Evolutionary conservation across 2,113 vertebrate species (phyloP).

Genomic region (Progne subis): DNA sequence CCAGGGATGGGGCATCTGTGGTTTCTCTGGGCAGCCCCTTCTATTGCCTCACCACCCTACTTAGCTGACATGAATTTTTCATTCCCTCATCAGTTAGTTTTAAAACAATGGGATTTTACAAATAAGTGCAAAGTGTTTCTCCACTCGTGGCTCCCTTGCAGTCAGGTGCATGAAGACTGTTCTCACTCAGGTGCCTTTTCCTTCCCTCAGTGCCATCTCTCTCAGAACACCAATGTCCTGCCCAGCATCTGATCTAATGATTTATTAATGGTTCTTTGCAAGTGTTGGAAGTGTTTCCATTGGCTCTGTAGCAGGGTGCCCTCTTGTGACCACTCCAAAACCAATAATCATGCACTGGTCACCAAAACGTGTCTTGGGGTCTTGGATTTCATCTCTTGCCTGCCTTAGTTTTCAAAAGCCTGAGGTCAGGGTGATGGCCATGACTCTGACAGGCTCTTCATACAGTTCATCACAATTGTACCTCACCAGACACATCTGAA

Average conservation of each 20-base stretch:
- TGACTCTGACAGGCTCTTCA: not conserved
- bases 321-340: constrained; percentile 43
- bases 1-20: not conserved
- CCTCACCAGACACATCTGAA: not conserved
- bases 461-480: not conserved
- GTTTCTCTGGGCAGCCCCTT: not conserved
- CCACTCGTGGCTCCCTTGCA: rapidly evolving
- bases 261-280: not conserved
- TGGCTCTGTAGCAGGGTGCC: constrained; percentile 45
- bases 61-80: not conserved
- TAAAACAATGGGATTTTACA: rapidly evolving
- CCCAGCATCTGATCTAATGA: not conserved
- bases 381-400: not conserved
- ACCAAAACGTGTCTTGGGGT: not conserved
- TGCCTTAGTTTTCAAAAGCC: not conserved
- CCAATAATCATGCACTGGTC: rapidly evolving
- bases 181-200: not conserved
- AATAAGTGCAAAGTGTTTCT: not conserved
- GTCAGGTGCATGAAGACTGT: not conserved
- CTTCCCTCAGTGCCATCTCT: not conserved
- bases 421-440: not conserved
- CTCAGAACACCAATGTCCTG: not conserved
- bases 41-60: not conserved
- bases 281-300: not conserved
- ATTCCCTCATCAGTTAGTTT: not conserved